Evolutionary conservation across 2,113 vertebrate genomes (phyloP), one percentile per base, ranked within the genome.

Genomic region (Tenrec ecaudatus): DNA sequence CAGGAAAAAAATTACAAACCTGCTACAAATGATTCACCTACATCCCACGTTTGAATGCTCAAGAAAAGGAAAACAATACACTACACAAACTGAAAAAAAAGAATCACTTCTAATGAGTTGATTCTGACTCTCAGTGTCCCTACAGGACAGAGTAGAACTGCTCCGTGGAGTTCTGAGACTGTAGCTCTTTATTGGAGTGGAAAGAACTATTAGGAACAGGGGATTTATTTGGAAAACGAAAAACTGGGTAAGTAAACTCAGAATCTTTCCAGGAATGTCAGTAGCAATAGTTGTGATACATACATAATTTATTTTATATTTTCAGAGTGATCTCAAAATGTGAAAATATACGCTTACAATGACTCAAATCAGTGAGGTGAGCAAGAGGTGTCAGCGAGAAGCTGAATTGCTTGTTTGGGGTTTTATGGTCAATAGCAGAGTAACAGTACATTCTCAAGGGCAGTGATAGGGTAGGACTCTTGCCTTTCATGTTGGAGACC

Each of bases 291-390:
- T 33, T 16, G 22, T 36, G 17, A 85, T 64, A 29, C 36, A 25
- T 40, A 40, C 69, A 31, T 6, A 87, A 78, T 82, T 33, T 81
- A 19, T 10, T 92, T 89, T 83, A 20, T 80, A 27, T 3, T 73
- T 86, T 82, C 66, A 85, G n/a, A 75, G 5, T 79, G 43, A 79
- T 33, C 91, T 92, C 80, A 40, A 86, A 40, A 62, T 78, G 53
- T 92, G 33, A 33, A 20, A 78, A 22, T 36, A 62, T 90, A 82
- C 1, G 79, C 69, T 89, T 20, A 33, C 16, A 14, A 6, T 87
- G 92, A 83, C 15, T 17, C 3, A 69, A 90, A 40, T 85, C 29
- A 82, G 31, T 88, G 17, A 66, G 27, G 17, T 38, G 81, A 71
- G 22, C 15, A 60, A 60, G 23, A 83, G 69, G 47, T 36, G 53